Percentiles rank a stretch among this genome's conserved stretches.
These are phyloP conservation scores for Oncorhynchus gorbuscha DNA, from an alignment of 2,113 vertebrate genomes.

Conservation along the genomic window DNA sequence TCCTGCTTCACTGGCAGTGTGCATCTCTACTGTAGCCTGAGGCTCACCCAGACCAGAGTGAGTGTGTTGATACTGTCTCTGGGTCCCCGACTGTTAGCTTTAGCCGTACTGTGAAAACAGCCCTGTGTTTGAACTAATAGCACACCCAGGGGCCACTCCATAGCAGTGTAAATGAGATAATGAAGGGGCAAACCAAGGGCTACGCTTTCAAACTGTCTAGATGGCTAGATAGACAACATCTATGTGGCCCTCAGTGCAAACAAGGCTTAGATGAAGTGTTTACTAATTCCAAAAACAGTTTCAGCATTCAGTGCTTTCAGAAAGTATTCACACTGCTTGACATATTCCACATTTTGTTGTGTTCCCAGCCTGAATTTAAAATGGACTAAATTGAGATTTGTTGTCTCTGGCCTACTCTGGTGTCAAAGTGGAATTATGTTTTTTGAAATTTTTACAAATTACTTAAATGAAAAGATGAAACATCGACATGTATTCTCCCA, in stretches of 20 bases:
- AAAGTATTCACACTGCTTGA: no score
- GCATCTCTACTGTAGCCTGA: not conserved
- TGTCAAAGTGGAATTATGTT: no score
- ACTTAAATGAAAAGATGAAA: no score
- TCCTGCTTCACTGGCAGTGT: not conserved
- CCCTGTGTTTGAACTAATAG: constrained; percentile 17
- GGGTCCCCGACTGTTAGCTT: constrained; percentile 25
- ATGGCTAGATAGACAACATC: not conserved
- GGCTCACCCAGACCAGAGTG: not conserved
- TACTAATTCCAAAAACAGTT: no score
- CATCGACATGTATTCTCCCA: no score
- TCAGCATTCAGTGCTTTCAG: no score
- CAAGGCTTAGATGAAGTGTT: no score
- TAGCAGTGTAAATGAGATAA: constrained; percentile 16
- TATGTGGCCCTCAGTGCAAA: not conserved
- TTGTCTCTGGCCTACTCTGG: no score
- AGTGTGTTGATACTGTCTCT: constrained; percentile 2
- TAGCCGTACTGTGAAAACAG: constrained; percentile 19
- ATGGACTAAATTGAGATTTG: no score
- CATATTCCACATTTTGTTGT: no score
- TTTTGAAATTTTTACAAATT: no score
- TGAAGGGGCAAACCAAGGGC: not conserved
- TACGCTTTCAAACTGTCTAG: not conserved
- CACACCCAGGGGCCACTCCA: constrained; percentile 8
- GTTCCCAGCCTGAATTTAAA: no score